Base-by-base conservation (phyloP, 2,888 invertebrate species). In the Nemurella pictetii region DNA sequence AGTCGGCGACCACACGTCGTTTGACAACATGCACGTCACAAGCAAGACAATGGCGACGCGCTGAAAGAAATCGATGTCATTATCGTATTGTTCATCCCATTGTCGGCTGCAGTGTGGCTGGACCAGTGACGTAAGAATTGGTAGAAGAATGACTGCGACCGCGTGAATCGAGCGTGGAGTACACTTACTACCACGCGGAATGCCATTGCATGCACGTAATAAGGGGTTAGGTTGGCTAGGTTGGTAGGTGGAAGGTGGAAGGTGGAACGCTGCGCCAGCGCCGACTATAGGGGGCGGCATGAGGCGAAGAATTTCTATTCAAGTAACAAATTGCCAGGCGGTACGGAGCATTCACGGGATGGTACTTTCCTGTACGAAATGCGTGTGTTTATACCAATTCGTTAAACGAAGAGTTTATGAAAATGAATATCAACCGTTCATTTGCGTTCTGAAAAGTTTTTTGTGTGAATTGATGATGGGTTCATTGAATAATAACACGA, bases 391-490 rank as follows among this genome's bases (percentile, higher is more conserved):
- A 80, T 80, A 27, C 80, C 4, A n/a, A 30, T 80, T 80, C n/a
- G 30, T 80, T 30, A 80, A 80, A 80, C 32, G 80, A n/a, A 28
- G 30, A n/a, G 29, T 80, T 80, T 80, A 80, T 30, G 80, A 80
- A 80, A 80, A 9, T 80, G 30, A 80, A 15, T 7, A 15, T 80
- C 7, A 30, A 80, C 80, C 80, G n/a, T 9, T 30, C 28, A 80
- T 80, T 80, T 55, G 12, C 55, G 29, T 80, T 80, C 2, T 12
- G 29, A 80, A 80, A 80, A 25, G 80, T 80, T 80, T 30, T n/a
- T n/a, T 75, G 26, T 75, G 26, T 26, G 28, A 27, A 27, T 27
- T 75, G 75, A 75, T 75, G 75, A 75, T 75, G 28, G 75, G 75
- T 26, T 75, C 28, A 26, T 26, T 75, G 7, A 75, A 20, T 75